A percentile compares a stretch with the other conserved stretches of the same genome.
phyloP scores from a whole-genome alignment of 2,888 invertebrate species.

The Ernsta delagoae region DNA sequence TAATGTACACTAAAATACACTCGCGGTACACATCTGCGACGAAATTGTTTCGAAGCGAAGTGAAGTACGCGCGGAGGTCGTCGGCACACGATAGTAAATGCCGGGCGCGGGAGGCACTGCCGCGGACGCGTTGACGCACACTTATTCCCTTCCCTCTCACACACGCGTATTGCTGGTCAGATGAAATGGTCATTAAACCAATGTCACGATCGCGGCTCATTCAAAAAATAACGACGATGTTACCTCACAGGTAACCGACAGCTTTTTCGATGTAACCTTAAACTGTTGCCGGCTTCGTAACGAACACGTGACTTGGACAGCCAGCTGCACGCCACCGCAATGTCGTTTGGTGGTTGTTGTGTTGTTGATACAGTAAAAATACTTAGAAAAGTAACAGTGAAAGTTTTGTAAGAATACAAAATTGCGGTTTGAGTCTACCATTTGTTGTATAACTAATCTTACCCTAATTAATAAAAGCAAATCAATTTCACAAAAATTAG shows the following conservation, averaged over 20 bases:
- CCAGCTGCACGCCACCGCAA: slow-evolving; percentile 29
- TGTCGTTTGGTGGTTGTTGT: slow-evolving; percentile 20
- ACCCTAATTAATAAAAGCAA: too few species aligned
- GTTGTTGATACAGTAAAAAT: too few species aligned
- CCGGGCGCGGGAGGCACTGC: slow-evolving; percentile 64
- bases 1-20: slow-evolving; percentile 63
- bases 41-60: slow-evolving; percentile 39
- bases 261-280: slow-evolving; percentile 14
- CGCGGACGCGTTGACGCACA: slow-evolving; percentile 40
- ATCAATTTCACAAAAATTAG: not conserved
- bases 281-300: slow-evolving; percentile 16
- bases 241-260: slow-evolving; percentile 39
- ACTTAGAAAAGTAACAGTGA: slow-evolving; percentile 15
- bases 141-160: slow-evolving; percentile 62
- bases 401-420: slow-evolving; percentile 6
- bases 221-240: slow-evolving; percentile 57
- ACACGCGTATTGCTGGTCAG: slow-evolving; percentile 48
- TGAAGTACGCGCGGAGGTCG: slow-evolving; percentile 55
- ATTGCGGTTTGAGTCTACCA: not conserved
- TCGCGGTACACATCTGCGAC: slow-evolving; percentile 64
- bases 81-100: slow-evolving; percentile 69
- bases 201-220: slow-evolving; percentile 59
- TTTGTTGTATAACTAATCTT: not conserved
- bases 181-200: slow-evolving; percentile 64
- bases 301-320: slow-evolving; percentile 10